Evolutionary conservation across 2,888 invertebrate species (phyloP), one percentile per base, ranked within the genome.

Genomic region (Megastigmus dorsalis): DNA sequence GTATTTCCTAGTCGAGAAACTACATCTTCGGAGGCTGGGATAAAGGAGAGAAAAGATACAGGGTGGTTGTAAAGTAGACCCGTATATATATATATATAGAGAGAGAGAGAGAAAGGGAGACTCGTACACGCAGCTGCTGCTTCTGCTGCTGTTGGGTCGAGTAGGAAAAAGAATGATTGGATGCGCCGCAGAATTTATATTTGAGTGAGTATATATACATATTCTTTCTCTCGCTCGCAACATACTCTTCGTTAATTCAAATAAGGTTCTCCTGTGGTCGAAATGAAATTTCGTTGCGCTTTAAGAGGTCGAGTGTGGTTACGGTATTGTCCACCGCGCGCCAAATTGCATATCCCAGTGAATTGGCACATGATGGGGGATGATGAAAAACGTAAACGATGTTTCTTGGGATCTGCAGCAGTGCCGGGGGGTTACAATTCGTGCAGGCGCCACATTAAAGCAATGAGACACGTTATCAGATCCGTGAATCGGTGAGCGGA

Each of bases 101-200:
- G 15, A 13, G 13, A 45, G 18, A 50, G 50, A 50, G 50, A 50
- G 9, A 10, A 30, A 52, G 30, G n/a, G 52, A 30, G 62, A n/a
- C n/a, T n/a, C n/a, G n/a, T n/a, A n/a, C n/a, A n/a, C n/a, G n/a
- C n/a, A n/a, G n/a, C n/a, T n/a, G n/a, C n/a, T n/a, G n/a, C n/a
- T n/a, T n/a, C n/a, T n/a, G n/a, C n/a, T n/a, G n/a, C n/a, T n/a
- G n/a, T 41, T 41, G 20, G 52, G 15, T 52, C 54, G 10, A 7
- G 23, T 15, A 3, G 59, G 30, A 62, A 66, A 59, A 66, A 70
- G 75, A 70, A 70, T 70, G 75, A 74, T 69, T 69, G 69, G 59
- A 70, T 70, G 70, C 59, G 43, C 65, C 65, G 52, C 45, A 66
- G 66, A 75, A 75, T 75, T 75, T 75, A 75, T 75, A 75, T 65